A percentile compares a stretch with the other conserved stretches of the same genome.
phyloP scores from a whole-genome alignment of 2,113 vertebrate genomes.

The Otus sunia region DNA sequence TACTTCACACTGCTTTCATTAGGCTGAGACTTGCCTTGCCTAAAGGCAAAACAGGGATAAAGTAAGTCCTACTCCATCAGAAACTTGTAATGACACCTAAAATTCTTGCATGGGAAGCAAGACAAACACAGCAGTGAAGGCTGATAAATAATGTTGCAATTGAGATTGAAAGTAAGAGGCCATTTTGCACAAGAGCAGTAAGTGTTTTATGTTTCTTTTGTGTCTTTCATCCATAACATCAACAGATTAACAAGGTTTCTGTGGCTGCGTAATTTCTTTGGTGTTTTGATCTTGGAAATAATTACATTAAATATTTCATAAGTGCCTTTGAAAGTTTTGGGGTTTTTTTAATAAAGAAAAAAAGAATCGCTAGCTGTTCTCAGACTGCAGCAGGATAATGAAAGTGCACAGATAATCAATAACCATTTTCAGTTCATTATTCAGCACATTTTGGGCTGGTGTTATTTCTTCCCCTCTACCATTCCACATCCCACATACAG shows the following conservation, averaged over 20 bases:
- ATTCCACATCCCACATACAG: neutral
- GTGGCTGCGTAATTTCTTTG: neutral
- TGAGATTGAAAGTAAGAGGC: neutral
- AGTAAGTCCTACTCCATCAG: constrained; percentile 11
- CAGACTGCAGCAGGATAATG: neutral
- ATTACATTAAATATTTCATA: constrained; percentile 50
- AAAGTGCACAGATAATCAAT: constrained; percentile 43
- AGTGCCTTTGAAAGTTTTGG: neutral
- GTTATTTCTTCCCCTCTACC: neutral
- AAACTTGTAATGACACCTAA: neutral
- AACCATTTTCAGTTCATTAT: constrained; percentile 24
- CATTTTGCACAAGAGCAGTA: constrained; percentile 11
- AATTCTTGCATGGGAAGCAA: neutral
- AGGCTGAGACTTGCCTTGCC: constrained; percentile 7
- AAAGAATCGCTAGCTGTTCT: neutral
- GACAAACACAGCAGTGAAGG: neutral
- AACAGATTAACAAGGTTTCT: constrained; percentile 51
- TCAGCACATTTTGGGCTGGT: constrained; percentile 13
- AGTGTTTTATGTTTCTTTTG: constrained; percentile 35
- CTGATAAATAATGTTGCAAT: neutral
- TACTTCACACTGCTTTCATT: constrained; percentile 1
- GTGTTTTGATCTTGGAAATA: constrained; percentile 37
- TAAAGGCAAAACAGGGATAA: neutral
- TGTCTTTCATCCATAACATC: constrained; percentile 3
- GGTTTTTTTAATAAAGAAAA: neutral